These are phyloP conservation scores for Callimorpha dominula DNA, from an alignment of 2,888 invertebrate genomes.

Conservation along the genomic window DNA sequence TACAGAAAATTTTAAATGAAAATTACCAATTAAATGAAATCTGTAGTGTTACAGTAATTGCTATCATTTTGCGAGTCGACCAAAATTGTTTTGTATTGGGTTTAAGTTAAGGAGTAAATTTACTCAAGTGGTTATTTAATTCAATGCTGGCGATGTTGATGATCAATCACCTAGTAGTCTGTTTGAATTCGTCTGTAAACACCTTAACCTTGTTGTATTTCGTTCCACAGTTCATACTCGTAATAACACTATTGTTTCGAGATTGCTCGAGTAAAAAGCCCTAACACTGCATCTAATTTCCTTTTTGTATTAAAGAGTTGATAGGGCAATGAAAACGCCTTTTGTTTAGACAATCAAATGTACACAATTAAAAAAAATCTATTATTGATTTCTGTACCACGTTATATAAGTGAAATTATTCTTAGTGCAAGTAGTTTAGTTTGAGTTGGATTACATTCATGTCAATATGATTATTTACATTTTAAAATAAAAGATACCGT, in stretches of 20 bases:
- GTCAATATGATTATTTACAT: background rate
- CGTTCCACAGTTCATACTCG: slow-evolving; percentile 4
- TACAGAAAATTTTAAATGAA: background rate
- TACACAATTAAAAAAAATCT: too few relatives aligned
- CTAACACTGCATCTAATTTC: background rate
- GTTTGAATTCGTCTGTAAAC: slow-evolving; percentile 8
- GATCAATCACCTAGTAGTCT: background rate
- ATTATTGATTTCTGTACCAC: too few relatives aligned
- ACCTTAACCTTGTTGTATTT: slow-evolving; percentile 19
- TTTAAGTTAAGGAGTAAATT: background rate
- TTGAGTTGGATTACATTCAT: background rate
- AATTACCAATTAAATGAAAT: too few relatives aligned
- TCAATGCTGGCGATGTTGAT: slow-evolving; percentile 17
- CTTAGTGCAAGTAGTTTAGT: background rate
- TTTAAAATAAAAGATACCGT: too few relatives aligned
- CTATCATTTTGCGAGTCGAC: background rate
- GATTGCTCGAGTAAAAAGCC: background rate
- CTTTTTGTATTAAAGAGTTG: background rate
- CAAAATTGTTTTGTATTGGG: background rate
- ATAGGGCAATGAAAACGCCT: background rate
- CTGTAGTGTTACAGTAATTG: background rate
- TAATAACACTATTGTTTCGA: slow-evolving; percentile 28
- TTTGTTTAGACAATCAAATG: background rate
- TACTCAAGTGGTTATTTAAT: slow-evolving; percentile 25
- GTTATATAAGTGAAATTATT: too few relatives aligned